phyloP scores from a whole-genome alignment of 2,797 vertebrate species.

The Decapterus maruadsi region DNA sequence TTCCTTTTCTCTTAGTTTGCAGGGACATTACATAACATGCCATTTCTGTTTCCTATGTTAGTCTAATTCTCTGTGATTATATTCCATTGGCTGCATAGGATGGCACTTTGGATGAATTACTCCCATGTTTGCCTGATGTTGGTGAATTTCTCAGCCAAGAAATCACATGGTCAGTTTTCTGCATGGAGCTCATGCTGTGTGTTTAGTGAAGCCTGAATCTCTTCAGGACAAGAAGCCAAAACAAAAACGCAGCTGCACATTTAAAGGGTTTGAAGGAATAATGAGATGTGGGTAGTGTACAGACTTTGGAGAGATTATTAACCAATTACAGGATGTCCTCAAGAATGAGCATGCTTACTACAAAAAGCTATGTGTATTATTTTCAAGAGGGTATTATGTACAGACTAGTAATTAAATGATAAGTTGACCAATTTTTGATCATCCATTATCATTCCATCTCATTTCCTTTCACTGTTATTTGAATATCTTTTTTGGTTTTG shows the following conservation, averaged over 20 bases:
- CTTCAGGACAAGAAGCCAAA: constrained; percentile 1
- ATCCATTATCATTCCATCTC: background rate
- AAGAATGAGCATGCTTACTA: constrained; percentile 2
- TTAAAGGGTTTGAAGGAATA: constrained; percentile 9
- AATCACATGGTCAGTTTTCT: background rate
- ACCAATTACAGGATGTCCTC: constrained; percentile 14
- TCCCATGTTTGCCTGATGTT: background rate
- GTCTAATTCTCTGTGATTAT: background rate
- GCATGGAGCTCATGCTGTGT: background rate
- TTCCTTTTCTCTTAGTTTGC: constrained; percentile 27
- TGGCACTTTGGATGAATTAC: background rate
- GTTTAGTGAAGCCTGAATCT: background rate
- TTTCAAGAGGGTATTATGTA: constrained; percentile 16
- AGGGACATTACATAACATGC: constrained; percentile 38
- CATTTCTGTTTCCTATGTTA: constrained; percentile 1
- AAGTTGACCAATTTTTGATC: background rate
- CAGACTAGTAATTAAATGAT: background rate
- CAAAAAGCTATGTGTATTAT: constrained; percentile 12
- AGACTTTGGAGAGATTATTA: constrained; percentile 25
- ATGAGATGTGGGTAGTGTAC: background rate
- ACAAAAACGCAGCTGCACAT: constrained; percentile 4
- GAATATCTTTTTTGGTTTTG: background rate
- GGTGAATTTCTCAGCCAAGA: background rate
- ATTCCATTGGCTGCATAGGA: background rate
- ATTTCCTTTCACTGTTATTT: background rate